Evolutionary conservation across 2,888 invertebrate species (phyloP).

Genomic region (Leucophenga maculata): DNA sequence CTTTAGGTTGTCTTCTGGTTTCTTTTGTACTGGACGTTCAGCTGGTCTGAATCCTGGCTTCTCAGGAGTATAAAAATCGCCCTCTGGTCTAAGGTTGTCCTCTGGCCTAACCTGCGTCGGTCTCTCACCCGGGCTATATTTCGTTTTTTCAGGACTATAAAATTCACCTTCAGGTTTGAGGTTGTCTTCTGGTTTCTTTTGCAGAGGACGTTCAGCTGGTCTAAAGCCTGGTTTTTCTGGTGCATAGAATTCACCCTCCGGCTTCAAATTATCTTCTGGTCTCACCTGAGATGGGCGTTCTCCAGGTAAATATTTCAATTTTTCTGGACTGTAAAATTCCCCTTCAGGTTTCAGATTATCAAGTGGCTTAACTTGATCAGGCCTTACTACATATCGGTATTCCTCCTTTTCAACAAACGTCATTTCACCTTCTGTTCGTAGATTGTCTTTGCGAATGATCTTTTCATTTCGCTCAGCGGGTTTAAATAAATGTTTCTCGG

Average conservation of each 20-base stretch:
- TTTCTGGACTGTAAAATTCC: conserved; percentile 74
- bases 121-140: conserved; percentile 63
- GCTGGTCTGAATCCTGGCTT: conserved; percentile 65
- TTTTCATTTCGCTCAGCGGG: conserved; percentile 73
- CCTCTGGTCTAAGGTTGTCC: conserved; percentile 78
- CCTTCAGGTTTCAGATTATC: conserved; percentile 72
- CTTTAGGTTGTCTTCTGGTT: conserved; percentile 72
- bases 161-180: conserved; percentile 75
- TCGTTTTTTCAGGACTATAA: conserved; percentile 57
- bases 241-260: conserved; percentile 75
- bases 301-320: conserved; percentile 73
- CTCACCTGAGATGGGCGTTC: conserved; percentile 71
- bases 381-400: conserved; percentile 73
- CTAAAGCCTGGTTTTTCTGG: conserved; percentile 71
- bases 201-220: conserved; percentile 73
- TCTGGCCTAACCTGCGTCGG: conserved; percentile 73
- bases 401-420: conserved; percentile 71
- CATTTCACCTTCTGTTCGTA: conserved; percentile 75
- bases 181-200: conserved; percentile 73
- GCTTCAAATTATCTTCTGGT: conserved; percentile 71
- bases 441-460: conserved; percentile 73
- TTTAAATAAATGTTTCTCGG: conserved; percentile 71
- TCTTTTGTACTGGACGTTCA: conserved; percentile 75
- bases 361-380: conserved; percentile 68
- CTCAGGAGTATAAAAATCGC: conserved; percentile 73